Conservation (phyloP, 2,888 invertebrate genomes). For the Euclidia mi region DNA sequence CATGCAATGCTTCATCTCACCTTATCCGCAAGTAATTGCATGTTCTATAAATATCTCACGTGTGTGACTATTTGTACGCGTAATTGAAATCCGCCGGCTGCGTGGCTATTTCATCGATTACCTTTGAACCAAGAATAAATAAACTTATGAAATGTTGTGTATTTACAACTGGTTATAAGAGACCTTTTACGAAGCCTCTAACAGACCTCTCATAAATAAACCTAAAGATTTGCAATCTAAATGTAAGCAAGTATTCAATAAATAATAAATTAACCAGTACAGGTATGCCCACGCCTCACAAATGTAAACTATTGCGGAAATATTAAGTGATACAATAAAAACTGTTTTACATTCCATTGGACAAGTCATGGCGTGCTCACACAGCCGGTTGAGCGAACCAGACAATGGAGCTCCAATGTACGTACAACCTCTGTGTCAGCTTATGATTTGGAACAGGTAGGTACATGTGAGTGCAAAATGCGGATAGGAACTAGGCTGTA, state of each 20-base stretch:
- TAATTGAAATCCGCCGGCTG: neutral
- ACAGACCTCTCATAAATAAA: constrained; percentile 28
- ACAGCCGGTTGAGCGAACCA: neutral
- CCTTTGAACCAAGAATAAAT: constrained; percentile 6
- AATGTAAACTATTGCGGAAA: constrained; percentile 40
- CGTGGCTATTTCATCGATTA: constrained; percentile 2
- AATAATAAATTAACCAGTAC: constrained; percentile 41
- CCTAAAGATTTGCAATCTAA: constrained; percentile 48
- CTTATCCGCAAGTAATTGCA: no score
- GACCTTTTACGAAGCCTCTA: constrained; percentile 18
- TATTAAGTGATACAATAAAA: constrained; percentile 26
- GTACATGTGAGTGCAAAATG: no score
- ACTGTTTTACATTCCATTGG: constrained; percentile 29
- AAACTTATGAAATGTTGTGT: neutral
- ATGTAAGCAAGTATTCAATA: constrained; percentile 41
- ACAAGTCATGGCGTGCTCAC: neutral
- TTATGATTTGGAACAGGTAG: neutral
- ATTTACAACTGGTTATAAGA: constrained; percentile 7
- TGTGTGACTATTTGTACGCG: no score
- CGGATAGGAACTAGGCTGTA: no score
- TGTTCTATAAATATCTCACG: no score
- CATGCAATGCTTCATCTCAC: no score
- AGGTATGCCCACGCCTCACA: constrained; percentile 47
- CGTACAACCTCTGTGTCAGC: neutral
- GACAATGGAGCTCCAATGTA: neutral